These are phyloP conservation scores for Cuniculus paca DNA, from an alignment of 2,797 vertebrate species.

Conservation along the genomic window DNA sequence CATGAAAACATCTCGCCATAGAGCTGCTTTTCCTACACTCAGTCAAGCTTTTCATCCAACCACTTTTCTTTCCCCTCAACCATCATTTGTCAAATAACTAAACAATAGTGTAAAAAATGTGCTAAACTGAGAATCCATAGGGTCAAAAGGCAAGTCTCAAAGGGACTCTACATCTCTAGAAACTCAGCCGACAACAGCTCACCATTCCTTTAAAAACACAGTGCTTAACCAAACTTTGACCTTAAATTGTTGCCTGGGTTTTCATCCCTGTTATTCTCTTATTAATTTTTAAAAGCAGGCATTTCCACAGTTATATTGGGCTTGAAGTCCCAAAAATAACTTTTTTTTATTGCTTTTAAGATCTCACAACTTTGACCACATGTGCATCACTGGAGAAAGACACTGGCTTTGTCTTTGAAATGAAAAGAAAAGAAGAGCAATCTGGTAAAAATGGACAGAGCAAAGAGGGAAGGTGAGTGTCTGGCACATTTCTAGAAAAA, in stretches of 20 bases:
- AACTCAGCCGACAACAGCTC: slow-evolving; percentile 17
- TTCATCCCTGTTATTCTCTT: slow-evolving; percentile 10
- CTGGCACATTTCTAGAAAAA: not conserved
- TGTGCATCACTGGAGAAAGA: slow-evolving; percentile 9
- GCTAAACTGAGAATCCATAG: not conserved
- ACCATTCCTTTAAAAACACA: slow-evolving; percentile 47
- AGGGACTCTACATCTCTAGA: not conserved
- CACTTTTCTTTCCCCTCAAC: not conserved
- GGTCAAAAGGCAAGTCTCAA: slow-evolving; percentile 35
- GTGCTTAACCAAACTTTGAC: slow-evolving; percentile 63
- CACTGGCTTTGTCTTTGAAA: slow-evolving; percentile 10
- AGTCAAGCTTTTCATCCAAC: not conserved
- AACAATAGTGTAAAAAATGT: not conserved
- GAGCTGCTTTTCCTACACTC: not conserved
- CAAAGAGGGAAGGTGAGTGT: not conserved
- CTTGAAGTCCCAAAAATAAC: not conserved
- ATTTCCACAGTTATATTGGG: not conserved
- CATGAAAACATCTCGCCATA: not conserved
- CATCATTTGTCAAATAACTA: slow-evolving; percentile 45
- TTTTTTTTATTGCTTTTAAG: slow-evolving; percentile 1
- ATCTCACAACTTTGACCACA: slow-evolving; percentile 59
- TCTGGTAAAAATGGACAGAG: slow-evolving; percentile 6
- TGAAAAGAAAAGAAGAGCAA: not conserved
- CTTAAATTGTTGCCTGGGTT: slow-evolving; percentile 11
- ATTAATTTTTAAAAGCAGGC: slow-evolving; percentile 68